Conservation (phyloP, 2,888 invertebrate genomes). For the Vanessa cardui region DNA sequence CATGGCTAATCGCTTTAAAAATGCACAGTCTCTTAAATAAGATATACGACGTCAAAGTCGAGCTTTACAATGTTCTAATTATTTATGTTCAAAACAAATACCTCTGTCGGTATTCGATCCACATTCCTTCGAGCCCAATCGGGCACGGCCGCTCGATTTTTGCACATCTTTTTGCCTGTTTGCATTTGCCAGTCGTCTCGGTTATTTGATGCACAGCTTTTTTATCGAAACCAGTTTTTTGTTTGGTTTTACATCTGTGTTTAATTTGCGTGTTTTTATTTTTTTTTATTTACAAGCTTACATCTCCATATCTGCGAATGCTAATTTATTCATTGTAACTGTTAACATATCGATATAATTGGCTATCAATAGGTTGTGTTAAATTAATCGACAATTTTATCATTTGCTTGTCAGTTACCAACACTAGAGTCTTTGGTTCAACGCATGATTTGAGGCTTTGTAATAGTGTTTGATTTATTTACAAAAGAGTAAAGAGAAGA, state of each 20-base stretch:
- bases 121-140: slow-evolving; percentile 66
- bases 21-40: slow-evolving; percentile 5
- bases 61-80: slow-evolving; percentile 43
- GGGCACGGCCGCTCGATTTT: slow-evolving; percentile 64
- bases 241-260: slow-evolving; percentile 57
- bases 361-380: slow-evolving; percentile 37
- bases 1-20: neutral
- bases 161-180: slow-evolving; percentile 76
- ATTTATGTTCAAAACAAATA: slow-evolving; percentile 45
- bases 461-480: slow-evolving; percentile 39
- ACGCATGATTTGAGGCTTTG: slow-evolving; percentile 38
- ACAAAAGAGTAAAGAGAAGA: slow-evolving; percentile 38
- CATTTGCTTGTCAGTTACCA: slow-evolving; percentile 25
- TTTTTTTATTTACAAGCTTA: slow-evolving; percentile 29
- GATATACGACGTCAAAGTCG: slow-evolving; percentile 29
- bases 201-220: slow-evolving; percentile 67
- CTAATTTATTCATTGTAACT: slow-evolving; percentile 39
- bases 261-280: slow-evolving; percentile 43
- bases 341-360: slow-evolving; percentile 37
- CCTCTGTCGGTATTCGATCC: slow-evolving; percentile 61
- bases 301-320: slow-evolving; percentile 36
- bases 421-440: slow-evolving; percentile 32
- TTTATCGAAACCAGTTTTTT: slow-evolving; percentile 52
- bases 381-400: slow-evolving; percentile 37
- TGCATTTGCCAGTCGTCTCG: slow-evolving; percentile 55